Evolutionary conservation across 2,797 vertebrate genomes (phyloP).

Genomic region (Clarias platycephalus): DNA sequence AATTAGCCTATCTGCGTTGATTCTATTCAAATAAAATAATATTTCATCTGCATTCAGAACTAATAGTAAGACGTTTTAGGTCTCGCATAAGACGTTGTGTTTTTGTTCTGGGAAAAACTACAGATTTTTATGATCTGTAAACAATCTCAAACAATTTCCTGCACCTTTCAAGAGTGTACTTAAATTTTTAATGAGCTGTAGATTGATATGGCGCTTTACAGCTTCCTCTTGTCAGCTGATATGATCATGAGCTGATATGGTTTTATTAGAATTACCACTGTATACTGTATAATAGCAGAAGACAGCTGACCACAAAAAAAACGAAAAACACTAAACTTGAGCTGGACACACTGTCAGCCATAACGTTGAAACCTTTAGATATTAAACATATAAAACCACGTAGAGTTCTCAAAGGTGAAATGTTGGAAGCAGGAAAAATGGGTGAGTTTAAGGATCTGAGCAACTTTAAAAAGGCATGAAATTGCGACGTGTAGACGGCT

Average conservation of each 20-base stretch:
- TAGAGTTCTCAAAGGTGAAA: too few species aligned
- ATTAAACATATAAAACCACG: too few species aligned
- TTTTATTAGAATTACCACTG: not conserved
- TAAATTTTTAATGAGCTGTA: not conserved
- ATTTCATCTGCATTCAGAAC: not conserved
- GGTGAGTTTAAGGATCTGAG: too few species aligned
- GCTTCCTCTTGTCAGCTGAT: conserved; percentile 8
- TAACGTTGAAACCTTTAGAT: too few species aligned
- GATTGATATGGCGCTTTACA: conserved; percentile 3
- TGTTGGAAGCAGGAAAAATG: too few species aligned
- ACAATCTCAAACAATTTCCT: not conserved
- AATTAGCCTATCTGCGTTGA: not conserved
- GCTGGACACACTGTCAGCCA: not conserved
- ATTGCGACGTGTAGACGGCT: too few species aligned
- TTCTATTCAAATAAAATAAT: not conserved
- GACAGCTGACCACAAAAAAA: too few species aligned
- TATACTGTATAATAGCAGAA: not conserved
- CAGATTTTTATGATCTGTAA: conserved; percentile 6
- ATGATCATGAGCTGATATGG: not conserved
- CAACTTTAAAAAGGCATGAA: too few species aligned
- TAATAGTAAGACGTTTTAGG: not conserved
- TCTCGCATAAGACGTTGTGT: not conserved
- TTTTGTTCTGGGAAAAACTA: not conserved
- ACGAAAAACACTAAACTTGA: not conserved
- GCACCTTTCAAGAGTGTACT: not conserved